phyloP scores from a whole-genome alignment of 2,797 vertebrate genomes.

The Pantherophis alleghaniensis region DNA sequence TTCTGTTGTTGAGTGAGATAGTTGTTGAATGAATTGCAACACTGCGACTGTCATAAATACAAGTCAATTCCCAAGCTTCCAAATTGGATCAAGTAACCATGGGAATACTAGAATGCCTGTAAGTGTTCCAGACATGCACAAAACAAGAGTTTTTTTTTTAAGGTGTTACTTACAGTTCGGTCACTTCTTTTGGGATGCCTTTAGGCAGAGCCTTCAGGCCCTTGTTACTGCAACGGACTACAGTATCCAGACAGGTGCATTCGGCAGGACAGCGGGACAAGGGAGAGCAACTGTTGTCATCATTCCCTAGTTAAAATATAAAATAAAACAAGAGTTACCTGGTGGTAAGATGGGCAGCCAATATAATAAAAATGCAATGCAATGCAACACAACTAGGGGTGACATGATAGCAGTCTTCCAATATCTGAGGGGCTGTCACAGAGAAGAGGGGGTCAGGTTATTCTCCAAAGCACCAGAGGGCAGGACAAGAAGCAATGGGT shows the following conservation, averaged over 20 bases:
- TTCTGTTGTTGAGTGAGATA: too few species aligned
- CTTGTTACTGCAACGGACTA: conserved; percentile 98
- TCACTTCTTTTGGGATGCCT: conserved; percentile 93
- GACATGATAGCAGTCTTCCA: too few species aligned
- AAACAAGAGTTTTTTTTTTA: background rate
- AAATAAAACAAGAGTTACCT: background rate
- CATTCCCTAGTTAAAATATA: conserved; percentile 78
- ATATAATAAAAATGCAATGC: background rate
- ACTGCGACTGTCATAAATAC: too few species aligned
- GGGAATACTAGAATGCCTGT: too few species aligned
- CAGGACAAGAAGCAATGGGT: too few species aligned
- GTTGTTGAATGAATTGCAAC: too few species aligned
- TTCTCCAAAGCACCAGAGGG: too few species aligned
- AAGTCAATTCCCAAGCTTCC: too few species aligned
- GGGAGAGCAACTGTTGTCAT: conserved; percentile 94
- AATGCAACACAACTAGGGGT: background rate
- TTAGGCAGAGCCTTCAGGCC: conserved; percentile 87
- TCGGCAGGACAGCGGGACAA: conserved; percentile 90
- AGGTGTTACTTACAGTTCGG: conserved; percentile 87
- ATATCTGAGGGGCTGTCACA: too few species aligned
- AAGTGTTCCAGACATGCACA: background rate
- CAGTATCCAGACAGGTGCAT: conserved; percentile 94
- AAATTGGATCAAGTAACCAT: too few species aligned
- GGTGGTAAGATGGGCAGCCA: background rate
- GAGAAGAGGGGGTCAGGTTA: too few species aligned